A percentile compares a stretch with the other conserved stretches of the same genome.
These are phyloP conservation scores for Amphilophus citrinellus DNA, from an alignment of 2,113 vertebrate species.

Conservation along the genomic window DNA sequence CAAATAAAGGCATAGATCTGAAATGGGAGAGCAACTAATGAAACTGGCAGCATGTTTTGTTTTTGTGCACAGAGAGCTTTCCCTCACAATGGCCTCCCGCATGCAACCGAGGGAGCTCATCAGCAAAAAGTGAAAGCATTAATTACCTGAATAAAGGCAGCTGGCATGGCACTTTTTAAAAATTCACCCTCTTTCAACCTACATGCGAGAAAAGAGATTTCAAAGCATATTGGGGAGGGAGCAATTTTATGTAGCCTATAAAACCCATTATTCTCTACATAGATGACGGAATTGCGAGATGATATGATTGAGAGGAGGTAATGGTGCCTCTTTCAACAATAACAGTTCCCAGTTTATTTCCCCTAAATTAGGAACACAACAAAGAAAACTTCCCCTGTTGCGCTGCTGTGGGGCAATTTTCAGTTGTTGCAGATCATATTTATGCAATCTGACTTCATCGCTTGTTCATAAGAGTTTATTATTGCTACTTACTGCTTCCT, in stretches of 20 bases:
- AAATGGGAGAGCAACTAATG: conserved; percentile 41
- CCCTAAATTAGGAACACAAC: conserved; percentile 28
- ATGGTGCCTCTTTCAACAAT: conserved; percentile 54
- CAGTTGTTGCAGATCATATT: conserved; percentile 22
- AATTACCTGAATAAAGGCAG: conserved; percentile 68
- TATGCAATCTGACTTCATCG: conserved; percentile 21
- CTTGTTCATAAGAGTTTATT: conserved; percentile 16
- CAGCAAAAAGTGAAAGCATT: conserved; percentile 59
- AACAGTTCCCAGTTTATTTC: conserved; percentile 54
- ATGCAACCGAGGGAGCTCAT: conserved; percentile 49
- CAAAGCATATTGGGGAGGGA: conserved; percentile 22
- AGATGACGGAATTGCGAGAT: conserved; percentile 25
- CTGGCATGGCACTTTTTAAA: conserved; percentile 42
- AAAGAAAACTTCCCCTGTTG: conserved; percentile 32
- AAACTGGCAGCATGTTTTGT: conserved; percentile 52
- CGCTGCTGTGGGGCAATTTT: conserved; percentile 39
- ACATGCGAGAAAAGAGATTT: conserved; percentile 26
- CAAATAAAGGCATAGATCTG: conserved; percentile 15
- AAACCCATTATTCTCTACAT: conserved; percentile 42
- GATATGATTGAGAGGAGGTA: conserved; percentile 48
- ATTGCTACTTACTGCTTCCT: conserved; percentile 14
- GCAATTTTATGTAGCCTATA: conserved; percentile 34
- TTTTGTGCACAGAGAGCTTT: conserved; percentile 19
- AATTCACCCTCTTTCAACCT: conserved; percentile 20
- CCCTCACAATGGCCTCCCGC: conserved; percentile 46